Evolutionary conservation across 2,797 vertebrate genomes (phyloP).

Genomic region (Enteromius anoplus): DNA sequence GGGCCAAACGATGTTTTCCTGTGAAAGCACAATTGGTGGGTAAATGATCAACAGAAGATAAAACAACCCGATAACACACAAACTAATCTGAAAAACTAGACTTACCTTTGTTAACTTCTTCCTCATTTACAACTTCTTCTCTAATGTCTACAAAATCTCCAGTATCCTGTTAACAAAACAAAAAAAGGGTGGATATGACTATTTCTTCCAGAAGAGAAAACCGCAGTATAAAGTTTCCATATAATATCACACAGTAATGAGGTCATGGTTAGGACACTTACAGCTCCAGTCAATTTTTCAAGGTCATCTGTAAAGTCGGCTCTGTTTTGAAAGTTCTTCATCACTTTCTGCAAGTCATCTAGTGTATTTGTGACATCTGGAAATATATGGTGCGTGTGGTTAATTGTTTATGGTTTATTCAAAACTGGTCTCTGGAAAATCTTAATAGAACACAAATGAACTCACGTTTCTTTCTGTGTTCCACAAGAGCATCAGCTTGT

Average conservation of each 20-base stretch:
- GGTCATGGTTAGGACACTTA: conserved; percentile 68
- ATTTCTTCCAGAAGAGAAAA: not conserved
- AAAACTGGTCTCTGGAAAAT: conserved; percentile 28
- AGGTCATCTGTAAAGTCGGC: conserved; percentile 86
- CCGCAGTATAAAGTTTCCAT: not conserved
- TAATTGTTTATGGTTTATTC: not conserved
- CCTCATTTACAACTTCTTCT: conserved; percentile 82
- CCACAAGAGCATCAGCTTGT: conserved; percentile 86
- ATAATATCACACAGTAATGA: not conserved
- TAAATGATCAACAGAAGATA: not conserved
- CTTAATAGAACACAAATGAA: conserved; percentile 46
- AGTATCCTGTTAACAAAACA: conserved; percentile 78
- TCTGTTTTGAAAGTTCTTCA: conserved; percentile 90
- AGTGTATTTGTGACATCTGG: conserved; percentile 89
- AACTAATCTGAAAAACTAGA: not conserved
- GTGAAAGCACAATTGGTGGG: conserved; percentile 12
- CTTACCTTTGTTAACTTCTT: conserved; percentile 82
- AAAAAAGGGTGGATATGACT: conserved; percentile 57
- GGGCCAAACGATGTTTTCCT: conserved; percentile 86
- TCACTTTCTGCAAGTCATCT: conserved; percentile 85
- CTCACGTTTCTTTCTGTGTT: conserved; percentile 93
- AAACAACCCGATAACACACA: not conserved
- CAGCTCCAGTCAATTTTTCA: conserved; percentile 79
- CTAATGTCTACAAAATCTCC: conserved; percentile 90
- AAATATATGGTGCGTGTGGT: not conserved